phyloP scores from a whole-genome alignment of 1,140 invertebrate species.

The Camponotus floridanus region DNA sequence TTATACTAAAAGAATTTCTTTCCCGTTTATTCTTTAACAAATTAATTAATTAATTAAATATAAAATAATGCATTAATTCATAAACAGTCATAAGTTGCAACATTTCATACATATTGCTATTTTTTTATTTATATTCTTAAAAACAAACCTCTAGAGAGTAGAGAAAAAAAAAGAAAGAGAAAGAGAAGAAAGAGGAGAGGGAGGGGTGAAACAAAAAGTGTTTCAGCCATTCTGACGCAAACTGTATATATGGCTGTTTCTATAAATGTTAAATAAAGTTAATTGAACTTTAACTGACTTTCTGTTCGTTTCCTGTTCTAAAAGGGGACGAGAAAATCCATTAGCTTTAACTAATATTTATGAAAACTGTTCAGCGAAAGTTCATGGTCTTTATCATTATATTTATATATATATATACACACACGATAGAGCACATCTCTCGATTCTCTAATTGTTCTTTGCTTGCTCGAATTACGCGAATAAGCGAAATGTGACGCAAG shows the following conservation, averaged over 20 bases:
- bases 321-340: neutral
- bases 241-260: neutral
- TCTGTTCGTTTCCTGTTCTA: neutral
- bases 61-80: too few relatives aligned
- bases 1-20: too few relatives aligned
- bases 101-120: too few relatives aligned
- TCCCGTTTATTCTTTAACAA: too few relatives aligned
- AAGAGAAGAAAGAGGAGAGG: too few relatives aligned
- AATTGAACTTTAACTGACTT: conserved; percentile 19
- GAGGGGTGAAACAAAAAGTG: neutral
- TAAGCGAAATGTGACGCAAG: neutral
- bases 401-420: neutral
- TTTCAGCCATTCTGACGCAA: neutral
- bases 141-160: neutral
- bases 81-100: too few relatives aligned
- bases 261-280: conserved; percentile 30
- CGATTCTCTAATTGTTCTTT: neutral
- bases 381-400: neutral
- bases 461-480: conserved; percentile 10
- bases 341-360: conserved; percentile 45
- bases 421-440: neutral
- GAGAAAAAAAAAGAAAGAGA: too few relatives aligned
- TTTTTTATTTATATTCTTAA: neutral
- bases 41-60: too few relatives aligned
- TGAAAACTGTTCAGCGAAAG: neutral